Conservation (phyloP, 2,797 vertebrate species). For the Lepidocolaptes lacrymiger region DNA sequence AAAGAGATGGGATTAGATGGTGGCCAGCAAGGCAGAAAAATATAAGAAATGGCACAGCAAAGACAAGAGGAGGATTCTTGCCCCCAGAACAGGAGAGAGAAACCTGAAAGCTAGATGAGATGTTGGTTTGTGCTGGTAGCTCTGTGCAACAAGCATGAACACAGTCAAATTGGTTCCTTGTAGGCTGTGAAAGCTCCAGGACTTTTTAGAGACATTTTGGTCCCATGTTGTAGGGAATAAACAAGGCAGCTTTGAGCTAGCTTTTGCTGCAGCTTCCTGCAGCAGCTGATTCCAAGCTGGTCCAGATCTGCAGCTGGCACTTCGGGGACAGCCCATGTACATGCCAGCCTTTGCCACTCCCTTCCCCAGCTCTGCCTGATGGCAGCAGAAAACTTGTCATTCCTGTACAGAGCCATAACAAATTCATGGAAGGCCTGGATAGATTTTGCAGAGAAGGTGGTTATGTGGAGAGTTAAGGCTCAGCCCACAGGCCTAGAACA, state of each 20-base stretch:
- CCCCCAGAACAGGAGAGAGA: background rate
- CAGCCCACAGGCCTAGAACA: background rate
- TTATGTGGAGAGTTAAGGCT: background rate
- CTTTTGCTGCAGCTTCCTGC: background rate
- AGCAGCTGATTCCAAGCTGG: background rate
- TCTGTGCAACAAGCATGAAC: background rate
- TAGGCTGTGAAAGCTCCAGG: background rate
- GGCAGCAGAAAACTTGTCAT: background rate
- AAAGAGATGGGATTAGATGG: background rate
- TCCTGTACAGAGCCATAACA: background rate
- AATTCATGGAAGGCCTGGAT: background rate
- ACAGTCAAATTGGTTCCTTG: fast-evolving
- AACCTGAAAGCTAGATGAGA: background rate
- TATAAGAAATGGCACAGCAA: background rate
- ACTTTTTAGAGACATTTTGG: background rate
- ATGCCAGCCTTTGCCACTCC: background rate
- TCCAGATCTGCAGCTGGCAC: background rate
- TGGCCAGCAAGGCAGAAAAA: background rate
- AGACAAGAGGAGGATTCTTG: background rate
- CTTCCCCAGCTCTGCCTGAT: background rate
- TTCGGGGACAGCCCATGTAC: background rate
- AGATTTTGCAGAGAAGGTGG: background rate
- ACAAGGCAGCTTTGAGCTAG: background rate
- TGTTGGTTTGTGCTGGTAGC: background rate
- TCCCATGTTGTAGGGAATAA: background rate